Conservation (phyloP, 2,888 invertebrate genomes). For the Phyto melanocephala region DNA sequence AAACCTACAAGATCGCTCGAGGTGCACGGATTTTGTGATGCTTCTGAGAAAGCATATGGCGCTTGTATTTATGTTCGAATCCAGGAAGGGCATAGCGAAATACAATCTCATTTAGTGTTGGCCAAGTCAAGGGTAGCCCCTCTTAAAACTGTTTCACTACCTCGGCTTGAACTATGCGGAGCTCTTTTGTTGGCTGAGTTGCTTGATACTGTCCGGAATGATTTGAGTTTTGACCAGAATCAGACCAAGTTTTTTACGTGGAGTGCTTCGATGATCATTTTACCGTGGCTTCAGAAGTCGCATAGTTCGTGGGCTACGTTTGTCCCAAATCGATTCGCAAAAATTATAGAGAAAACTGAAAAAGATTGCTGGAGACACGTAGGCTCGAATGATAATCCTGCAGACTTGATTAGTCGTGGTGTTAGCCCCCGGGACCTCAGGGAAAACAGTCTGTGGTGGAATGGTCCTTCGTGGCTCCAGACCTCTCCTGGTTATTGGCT, state of each 20-base stretch:
- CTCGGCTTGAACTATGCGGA: no score
- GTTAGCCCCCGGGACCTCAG: slow-evolving; percentile 3
- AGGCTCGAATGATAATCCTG: slow-evolving; percentile 7
- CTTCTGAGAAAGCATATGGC: slow-evolving; percentile 40
- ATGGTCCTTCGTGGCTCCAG: neutral
- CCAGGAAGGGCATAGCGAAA: neutral
- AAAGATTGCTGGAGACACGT: slow-evolving; percentile 21
- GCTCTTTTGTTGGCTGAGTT: no score
- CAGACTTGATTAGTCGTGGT: slow-evolving; percentile 15
- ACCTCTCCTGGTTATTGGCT: neutral
- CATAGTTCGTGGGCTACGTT: no score
- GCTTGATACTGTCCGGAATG: no score
- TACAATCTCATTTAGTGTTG: no score
- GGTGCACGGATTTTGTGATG: no score
- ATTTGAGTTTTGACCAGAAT: no score
- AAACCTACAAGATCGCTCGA: neutral
- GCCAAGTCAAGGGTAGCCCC: no score
- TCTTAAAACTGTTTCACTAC: no score
- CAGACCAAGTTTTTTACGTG: no score
- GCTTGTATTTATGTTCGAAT: slow-evolving; percentile 12
- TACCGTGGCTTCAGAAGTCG: no score
- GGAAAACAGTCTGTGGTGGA: neutral
- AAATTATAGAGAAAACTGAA: slow-evolving; percentile 1
- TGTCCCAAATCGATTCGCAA: slow-evolving; percentile 21
- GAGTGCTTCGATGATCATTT: no score